Base-by-base conservation (phyloP, 2,888 invertebrate species). In the Clepsis dumicolana region DNA sequence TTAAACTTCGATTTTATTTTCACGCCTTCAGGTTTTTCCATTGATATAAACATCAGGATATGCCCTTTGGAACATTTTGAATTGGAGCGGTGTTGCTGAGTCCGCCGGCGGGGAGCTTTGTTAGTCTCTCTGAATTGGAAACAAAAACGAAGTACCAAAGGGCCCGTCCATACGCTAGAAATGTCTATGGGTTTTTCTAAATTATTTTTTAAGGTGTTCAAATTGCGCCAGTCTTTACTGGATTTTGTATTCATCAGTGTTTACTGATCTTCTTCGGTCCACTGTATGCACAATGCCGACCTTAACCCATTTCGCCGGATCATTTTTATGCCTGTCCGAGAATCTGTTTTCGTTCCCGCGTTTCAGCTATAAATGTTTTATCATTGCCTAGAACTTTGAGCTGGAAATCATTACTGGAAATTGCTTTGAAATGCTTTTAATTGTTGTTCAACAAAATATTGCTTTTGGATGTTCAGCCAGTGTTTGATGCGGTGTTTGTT, bases 241-340 rank as follows among this genome's bases (percentile, higher is more conserved):
- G n/a, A 35, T 35, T 14, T 35, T 1, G 14, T 12, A 3, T 2
- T 16, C 5, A 16, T 16, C 38, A 16, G 25, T 56, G 25, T 44
- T 1, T 59, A 59, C 63, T 63, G 52, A 32, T 32, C n/a, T 44
- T 63, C 24, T 12, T 1, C n/a, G 7, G 21, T 7, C 41, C 18
- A 32, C 57, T 63, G 57, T 53, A 16, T 7, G 12, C 2, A 27
- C 18, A 21, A 38, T 50, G n/a, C 27, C 52, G 63, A 52, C 67
- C 67, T 63, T 63, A 63, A 67, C 67, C 67, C 52, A 67, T 63
- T 63, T 67, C 32, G 29, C 14, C 27, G 67, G 52, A 52, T 63
- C 24, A 59, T 68, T 68, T 63, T 68, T 52, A 68, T 68, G 32
- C 41, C 41, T 44, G 63, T 64, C 44, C 48, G 35, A 27, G 35